Evolutionary conservation across 2,888 invertebrate genomes (phyloP).

Genomic region (Carcina quercana): DNA sequence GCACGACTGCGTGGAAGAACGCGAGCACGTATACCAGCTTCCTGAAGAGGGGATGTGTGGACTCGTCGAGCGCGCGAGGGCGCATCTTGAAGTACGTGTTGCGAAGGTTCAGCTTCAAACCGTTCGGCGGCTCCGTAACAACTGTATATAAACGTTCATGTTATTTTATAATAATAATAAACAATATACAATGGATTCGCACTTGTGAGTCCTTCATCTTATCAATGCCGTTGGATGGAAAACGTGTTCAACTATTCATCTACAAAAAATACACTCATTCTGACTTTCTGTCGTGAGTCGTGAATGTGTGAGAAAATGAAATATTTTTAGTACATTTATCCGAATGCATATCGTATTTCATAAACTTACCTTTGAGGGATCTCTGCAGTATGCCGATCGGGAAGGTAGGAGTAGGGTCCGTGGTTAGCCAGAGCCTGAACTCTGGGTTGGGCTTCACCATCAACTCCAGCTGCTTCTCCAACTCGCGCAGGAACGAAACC

Average conservation of each 20-base stretch:
- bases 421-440: constrained; percentile 94
- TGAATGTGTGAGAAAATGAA: no score
- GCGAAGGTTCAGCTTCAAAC: constrained; percentile 89
- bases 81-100: constrained; percentile 93
- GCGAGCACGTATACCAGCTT: constrained; percentile 90
- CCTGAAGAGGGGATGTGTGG: constrained; percentile 84
- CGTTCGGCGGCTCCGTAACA: constrained; percentile 94
- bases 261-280: no score
- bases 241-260: no score
- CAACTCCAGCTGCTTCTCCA: constrained; percentile 89
- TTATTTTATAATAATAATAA: constrained; percentile 1
- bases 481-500: constrained; percentile 82
- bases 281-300: no score
- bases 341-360: no score
- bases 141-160: constrained; percentile 73
- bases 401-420: constrained; percentile 89
- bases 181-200: no score
- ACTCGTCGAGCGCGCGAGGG: constrained; percentile 80
- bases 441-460: constrained; percentile 89
- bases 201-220: no score
- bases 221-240: no score
- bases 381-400: constrained; percentile 93
- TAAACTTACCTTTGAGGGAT: constrained; percentile 86
- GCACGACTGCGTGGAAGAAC: constrained; percentile 95
- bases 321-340: no score